Evolutionary conservation across 2,888 invertebrate genomes (phyloP).

Genomic region (Melipona beecheii): DNA sequence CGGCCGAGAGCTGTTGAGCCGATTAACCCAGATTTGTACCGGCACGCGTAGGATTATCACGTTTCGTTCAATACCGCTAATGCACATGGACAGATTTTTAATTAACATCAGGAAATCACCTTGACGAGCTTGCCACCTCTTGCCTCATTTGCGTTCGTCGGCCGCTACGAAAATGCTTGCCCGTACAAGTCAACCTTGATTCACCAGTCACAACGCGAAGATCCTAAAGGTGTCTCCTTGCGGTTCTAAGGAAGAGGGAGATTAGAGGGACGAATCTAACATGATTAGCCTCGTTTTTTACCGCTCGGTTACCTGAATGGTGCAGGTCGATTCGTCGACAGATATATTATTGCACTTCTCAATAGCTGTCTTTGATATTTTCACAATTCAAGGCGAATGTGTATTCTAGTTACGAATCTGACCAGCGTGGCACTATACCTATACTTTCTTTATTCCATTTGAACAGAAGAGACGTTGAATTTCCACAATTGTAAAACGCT

Average conservation of each 20-base stretch:
- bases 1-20: slow-evolving; percentile 60
- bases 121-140: not conserved
- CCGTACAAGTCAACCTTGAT: not conserved
- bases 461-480: not conserved
- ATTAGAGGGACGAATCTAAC: not conserved
- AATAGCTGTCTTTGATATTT: not conserved
- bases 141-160: not conserved
- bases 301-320: no score
- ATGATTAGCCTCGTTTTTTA: not conserved
- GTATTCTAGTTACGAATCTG: not conserved
- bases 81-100: slow-evolving; percentile 46
- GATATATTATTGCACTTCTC: not conserved
- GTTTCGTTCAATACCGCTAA: slow-evolving; percentile 51
- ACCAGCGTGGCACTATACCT: not conserved
- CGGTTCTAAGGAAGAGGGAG: not conserved
- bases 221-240: not conserved
- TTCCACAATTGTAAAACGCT: not conserved
- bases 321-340: not conserved
- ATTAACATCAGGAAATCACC: slow-evolving; percentile 40
- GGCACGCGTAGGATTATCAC: slow-evolving; percentile 46
- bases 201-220: not conserved
- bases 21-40: slow-evolving; percentile 69
- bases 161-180: not conserved
- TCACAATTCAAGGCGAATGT: not conserved
- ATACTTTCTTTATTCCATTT: not conserved